phyloP scores from a whole-genome alignment of 2,888 invertebrate genomes.

The Caenorhabditis wallacei region DNA sequence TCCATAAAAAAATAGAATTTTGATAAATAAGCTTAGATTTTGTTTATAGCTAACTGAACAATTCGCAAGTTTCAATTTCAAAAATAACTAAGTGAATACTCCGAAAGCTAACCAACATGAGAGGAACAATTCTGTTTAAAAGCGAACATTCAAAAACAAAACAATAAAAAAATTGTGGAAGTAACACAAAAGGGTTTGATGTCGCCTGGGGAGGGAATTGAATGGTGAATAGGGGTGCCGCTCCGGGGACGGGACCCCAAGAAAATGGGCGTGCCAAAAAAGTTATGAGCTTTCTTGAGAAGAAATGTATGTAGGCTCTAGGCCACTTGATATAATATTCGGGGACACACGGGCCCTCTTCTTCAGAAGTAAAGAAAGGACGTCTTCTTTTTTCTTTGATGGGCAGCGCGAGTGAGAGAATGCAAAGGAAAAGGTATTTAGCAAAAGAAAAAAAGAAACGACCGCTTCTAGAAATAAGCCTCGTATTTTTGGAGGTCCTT shows the following conservation, averaged over 20 bases:
- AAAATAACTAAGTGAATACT: too few relatives aligned
- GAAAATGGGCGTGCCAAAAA: constrained; percentile 49
- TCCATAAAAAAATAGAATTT: too few relatives aligned
- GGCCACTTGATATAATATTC: constrained; percentile 64
- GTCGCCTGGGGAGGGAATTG: constrained; percentile 51
- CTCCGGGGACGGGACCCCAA: constrained; percentile 30
- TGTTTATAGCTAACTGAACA: too few relatives aligned
- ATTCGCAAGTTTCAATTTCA: too few relatives aligned
- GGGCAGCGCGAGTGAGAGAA: constrained; percentile 6
- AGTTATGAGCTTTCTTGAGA: constrained; percentile 58
- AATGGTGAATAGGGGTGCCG: constrained; percentile 19
- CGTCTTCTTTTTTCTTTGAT: constrained; percentile 30
- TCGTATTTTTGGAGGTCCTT: neutral
- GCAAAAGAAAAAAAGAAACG: neutral
- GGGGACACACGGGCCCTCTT: constrained; percentile 21
- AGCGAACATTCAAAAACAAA: constrained; percentile 49
- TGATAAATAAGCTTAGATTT: too few relatives aligned
- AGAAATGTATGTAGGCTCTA: constrained; percentile 2
- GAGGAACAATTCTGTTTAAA: constrained; percentile 5
- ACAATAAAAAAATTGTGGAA: constrained; percentile 45
- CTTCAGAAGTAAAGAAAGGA: constrained; percentile 32
- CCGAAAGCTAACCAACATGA: too few relatives aligned
- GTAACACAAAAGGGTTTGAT: constrained; percentile 34
- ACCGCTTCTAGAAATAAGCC: neutral
- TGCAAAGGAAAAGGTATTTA: constrained; percentile 4